Base-by-base conservation (phyloP, 2,888 invertebrate genomes). In the Phalangium opilio region DNA sequence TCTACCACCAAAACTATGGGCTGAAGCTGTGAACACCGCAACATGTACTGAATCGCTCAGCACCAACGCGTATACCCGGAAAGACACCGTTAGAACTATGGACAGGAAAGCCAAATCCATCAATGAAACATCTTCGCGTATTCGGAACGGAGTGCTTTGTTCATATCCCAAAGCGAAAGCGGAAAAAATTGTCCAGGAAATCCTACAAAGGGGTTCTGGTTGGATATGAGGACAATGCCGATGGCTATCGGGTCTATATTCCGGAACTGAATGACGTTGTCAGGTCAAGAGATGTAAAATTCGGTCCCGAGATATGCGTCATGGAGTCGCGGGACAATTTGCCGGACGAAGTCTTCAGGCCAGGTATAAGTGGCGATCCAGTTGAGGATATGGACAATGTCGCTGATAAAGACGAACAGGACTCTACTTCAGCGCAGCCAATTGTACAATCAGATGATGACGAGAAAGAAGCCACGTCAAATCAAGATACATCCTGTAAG, bases 21-120 rank as follows among this genome's bases (percentile, higher is more conserved):
- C 27, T 27, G 27, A 27, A 27, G 27, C 27, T 7, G 27, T 27
- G 8, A 27, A 27, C 8, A 27, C 27, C 4, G 8, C 27, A 8
- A 8, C 8, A 4, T 19, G 51, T 57, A 14, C 17, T 51, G 38
- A 60, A 60, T 41, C 17, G 55, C 27, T 42, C 50, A 17, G 46
- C 39, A 3, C 41, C 48, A 18, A 49, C 46, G 19, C 11, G 17
- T 12, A 19, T 33, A 12, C 15, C 20, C 14, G 39, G 34, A 11
- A 53, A 38, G 10, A 57, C 55, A 14, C 52, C 58, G 5, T 55
- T 20, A 49, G 55, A 58, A 48, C 14, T 45, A 8, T 51, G 50
- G 53, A 40, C 35, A 43, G 44, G 38, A 11, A 44, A 42, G 27
- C 8, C 27, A 7, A 19, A 47, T 38, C 52, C 53, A 8, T 27